A percentile compares a stretch with the other conserved stretches of the same genome.
phyloP scores from a whole-genome alignment of 2,888 invertebrate genomes.

The Macaria liturata region DNA sequence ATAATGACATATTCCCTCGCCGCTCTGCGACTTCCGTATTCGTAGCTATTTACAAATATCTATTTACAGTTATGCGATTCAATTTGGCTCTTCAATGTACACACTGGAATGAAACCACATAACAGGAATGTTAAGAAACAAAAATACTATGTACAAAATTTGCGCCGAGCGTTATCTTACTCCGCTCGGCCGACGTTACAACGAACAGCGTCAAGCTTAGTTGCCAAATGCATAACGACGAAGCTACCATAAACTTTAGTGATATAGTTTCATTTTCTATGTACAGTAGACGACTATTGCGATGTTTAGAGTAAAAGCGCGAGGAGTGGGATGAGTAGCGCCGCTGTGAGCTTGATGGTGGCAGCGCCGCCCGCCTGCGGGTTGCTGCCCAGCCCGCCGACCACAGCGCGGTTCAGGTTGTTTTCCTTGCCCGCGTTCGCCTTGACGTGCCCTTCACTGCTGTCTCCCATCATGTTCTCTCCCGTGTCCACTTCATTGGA shows the following conservation, averaged over 20 bases:
- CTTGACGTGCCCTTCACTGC: constrained; percentile 58
- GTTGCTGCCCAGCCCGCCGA: constrained; percentile 68
- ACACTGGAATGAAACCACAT: constrained; percentile 74
- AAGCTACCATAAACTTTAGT: constrained; percentile 63
- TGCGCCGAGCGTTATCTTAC: constrained; percentile 39
- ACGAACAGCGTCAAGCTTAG: constrained; percentile 66
- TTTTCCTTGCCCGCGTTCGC: constrained; percentile 59
- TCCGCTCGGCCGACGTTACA: constrained; percentile 41
- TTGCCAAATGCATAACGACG: constrained; percentile 60
- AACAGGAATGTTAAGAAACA: constrained; percentile 77
- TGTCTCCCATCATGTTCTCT: constrained; percentile 58
- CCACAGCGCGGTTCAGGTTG: constrained; percentile 62
- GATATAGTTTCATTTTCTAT: constrained; percentile 61
- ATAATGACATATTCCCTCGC: constrained; percentile 53
- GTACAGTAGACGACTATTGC: constrained; percentile 56
- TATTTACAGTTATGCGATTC: constrained; percentile 76
- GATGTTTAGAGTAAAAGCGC: constrained; percentile 61
- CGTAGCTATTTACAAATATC: constrained; percentile 75
- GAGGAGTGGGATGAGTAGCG: constrained; percentile 59
- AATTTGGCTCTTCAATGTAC: constrained; percentile 69
- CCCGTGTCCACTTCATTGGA: constrained; percentile 56
- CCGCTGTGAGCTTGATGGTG: constrained; percentile 46
- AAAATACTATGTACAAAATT: constrained; percentile 64
- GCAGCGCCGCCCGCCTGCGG: constrained; percentile 45
- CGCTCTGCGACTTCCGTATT: constrained; percentile 74